Conservation (phyloP, 1,140 invertebrate genomes). For the Carposina sasakii region DNA sequence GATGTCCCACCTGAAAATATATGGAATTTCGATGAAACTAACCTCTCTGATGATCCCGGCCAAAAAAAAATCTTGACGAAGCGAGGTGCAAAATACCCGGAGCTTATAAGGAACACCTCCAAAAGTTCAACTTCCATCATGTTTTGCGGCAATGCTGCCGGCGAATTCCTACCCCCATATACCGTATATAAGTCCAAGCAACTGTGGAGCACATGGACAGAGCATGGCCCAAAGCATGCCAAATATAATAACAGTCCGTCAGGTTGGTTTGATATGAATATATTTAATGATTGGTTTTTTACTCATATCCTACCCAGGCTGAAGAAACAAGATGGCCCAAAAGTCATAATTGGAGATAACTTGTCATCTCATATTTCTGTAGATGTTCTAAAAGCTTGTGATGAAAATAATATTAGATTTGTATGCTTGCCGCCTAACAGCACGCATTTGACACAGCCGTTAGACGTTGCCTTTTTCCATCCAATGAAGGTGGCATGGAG, state of each 20-base stretch:
- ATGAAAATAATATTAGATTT: constrained; percentile 34
- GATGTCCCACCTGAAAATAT: constrained; percentile 19
- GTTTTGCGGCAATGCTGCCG: constrained; percentile 14
- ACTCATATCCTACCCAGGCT: constrained; percentile 26
- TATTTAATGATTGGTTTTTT: constrained; percentile 51
- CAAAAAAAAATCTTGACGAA: constrained; percentile 18
- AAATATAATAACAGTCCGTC: constrained; percentile 39
- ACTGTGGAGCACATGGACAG: constrained; percentile 42
- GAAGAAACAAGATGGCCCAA: constrained; percentile 10
- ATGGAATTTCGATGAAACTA: constrained; percentile 21
- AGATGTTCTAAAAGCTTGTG: constrained; percentile 24
- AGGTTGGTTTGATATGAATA: constrained; percentile 50
- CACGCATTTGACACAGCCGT: constrained; percentile 46
- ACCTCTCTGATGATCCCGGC: constrained; percentile 16
- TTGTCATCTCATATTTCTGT: neutral
- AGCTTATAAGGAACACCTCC: constrained; percentile 14
- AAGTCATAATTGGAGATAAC: constrained; percentile 3
- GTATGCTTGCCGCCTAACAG: constrained; percentile 33
- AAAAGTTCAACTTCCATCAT: constrained; percentile 12
- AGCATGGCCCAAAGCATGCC: constrained; percentile 33
- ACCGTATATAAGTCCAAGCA: constrained; percentile 28
- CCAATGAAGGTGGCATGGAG: constrained; percentile 41
- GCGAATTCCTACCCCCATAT: constrained; percentile 13
- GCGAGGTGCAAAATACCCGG: constrained; percentile 8
- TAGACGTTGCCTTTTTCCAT: constrained; percentile 47